Evolutionary conservation across 2,888 invertebrate species (phyloP), one percentile per base, ranked within the genome.

Genomic region (Coenonympha arcania): DNA sequence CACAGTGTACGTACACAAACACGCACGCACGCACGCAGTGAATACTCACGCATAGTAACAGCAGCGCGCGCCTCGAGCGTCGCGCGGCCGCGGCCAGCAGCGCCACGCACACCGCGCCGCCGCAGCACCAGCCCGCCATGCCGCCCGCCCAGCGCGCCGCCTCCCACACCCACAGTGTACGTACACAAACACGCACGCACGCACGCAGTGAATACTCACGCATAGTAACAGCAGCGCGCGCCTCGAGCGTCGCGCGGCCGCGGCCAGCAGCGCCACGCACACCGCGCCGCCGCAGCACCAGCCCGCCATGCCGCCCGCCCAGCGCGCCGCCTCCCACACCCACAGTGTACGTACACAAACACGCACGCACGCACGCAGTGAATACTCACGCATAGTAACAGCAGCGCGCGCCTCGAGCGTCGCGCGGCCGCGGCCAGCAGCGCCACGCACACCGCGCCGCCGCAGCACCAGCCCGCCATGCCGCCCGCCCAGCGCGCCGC

Each of bases 161-260:
- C 78, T 94, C 93, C 87, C 91, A 89, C 76, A 90, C 89, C 79
- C 93, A 92, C 34, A n/a, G n/a, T 87, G 92, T 92, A 72, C n/a
- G 1, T 66, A 68, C 55, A n/a, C n/a, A n/a, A n/a, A n/a, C n/a
- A n/a, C n/a, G n/a, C n/a, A n/a, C n/a, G n/a, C n/a, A 9, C 4
- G 19, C 6, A 39, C 5, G 5, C 6, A 30, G 11, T 6, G n/a
- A n/a, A 15, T 92, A 76, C 95, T 92, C 19, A 96, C 96, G 56
- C 95, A 95, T 64, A 96, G 95, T 86, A 94, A 89, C 66, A 97
- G 93, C 46, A 97, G 89, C 45, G 95, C 94, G 67, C 95, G 95
- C 43, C 96, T 90, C 13, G 95, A 95, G 77, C 96, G 95, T 19
- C 84, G 88, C 13, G 95, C 94, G 56, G 96, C 94, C 56, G 96